Base-by-base conservation (phyloP, 1,140 invertebrate species). In the silkworm (Bombyx mori) region DNA sequence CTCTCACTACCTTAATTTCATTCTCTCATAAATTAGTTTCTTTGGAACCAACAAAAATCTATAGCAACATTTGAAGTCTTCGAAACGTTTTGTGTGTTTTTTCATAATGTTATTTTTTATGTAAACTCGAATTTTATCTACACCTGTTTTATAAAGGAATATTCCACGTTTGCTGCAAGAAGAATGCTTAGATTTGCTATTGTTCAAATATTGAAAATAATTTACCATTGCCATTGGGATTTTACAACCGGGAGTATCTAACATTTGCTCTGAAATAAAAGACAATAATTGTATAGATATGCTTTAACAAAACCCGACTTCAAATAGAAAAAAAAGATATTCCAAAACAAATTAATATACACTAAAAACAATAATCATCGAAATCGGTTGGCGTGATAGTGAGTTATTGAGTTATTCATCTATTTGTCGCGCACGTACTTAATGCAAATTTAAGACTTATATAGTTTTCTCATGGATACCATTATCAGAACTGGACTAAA, bases 141-240 rank as follows among this genome's bases (percentile, higher is more conserved):
- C 54, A 51, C 64, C 64, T 12, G 62, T 53, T 77, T 66, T 77
- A 54, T 68, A 69, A 42, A 86, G 60, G 60, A 65, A 75, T 6
- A 86, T 68, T 18, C 75, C 69, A 52, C 82, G 66, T 62, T 62
- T 63, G 8, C 79, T 78, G 59, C 82, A 86, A 6, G 63, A 86
- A 6, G 63, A 57, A 46, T 44, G n/a, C 44, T 42, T 53, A 45
- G 22, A 52, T 26, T 49, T 66, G 42, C 62, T 62, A 51, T 59
- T 66, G 18, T 42, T 57, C 42, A 56, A 49, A 52, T 71, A 52
- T 53, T 69, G 62, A 55, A 60, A 52, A 47, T 75, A 85, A 8
- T 71, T 55, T 1, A 79, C 58, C 55, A 73, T 57, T 45, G 62
- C 52, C 44, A 79, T 6, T 7, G 82, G 82, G 56, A 86, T 86